These are phyloP conservation scores for Chunga burmeisteri DNA, from an alignment of 2,113 vertebrate species.

Conservation along the genomic window DNA sequence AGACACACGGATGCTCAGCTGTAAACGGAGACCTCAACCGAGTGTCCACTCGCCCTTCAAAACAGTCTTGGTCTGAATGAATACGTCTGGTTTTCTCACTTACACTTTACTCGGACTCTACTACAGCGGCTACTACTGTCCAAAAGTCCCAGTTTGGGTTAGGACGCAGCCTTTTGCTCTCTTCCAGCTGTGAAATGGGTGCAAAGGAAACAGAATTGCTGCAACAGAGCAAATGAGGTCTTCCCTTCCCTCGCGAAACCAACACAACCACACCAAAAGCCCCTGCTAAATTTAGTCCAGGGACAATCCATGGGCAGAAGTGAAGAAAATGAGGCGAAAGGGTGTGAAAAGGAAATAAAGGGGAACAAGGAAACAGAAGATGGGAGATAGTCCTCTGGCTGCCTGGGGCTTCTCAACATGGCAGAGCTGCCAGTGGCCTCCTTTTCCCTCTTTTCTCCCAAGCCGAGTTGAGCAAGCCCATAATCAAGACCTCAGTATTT, in stretches of 20 bases:
- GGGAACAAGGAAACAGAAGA: not conserved
- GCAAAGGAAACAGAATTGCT: not conserved
- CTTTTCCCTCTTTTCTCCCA: not conserved
- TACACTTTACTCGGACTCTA: not conserved
- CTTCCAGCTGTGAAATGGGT: not conserved
- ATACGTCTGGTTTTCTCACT: not conserved
- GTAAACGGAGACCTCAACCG: not conserved
- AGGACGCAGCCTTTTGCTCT: not conserved
- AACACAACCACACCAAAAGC: not conserved
- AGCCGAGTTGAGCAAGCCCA: not conserved
- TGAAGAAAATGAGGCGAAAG: not conserved
- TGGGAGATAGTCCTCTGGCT: not conserved
- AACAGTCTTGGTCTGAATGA: not conserved
- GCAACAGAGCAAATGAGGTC: not conserved
- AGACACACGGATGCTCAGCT: not conserved
- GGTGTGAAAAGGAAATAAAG: not conserved
- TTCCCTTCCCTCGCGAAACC: not conserved
- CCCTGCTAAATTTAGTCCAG: not conserved
- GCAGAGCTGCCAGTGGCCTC: not conserved
- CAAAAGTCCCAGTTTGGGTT: not conserved
- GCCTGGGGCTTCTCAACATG: not conserved
- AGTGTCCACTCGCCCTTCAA: not conserved
- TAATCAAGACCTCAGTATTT: not conserved
- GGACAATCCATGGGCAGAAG: not conserved
- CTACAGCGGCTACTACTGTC: not conserved